phyloP scores from a whole-genome alignment of 2,888 invertebrate species.

The Thereva nobilitata region DNA sequence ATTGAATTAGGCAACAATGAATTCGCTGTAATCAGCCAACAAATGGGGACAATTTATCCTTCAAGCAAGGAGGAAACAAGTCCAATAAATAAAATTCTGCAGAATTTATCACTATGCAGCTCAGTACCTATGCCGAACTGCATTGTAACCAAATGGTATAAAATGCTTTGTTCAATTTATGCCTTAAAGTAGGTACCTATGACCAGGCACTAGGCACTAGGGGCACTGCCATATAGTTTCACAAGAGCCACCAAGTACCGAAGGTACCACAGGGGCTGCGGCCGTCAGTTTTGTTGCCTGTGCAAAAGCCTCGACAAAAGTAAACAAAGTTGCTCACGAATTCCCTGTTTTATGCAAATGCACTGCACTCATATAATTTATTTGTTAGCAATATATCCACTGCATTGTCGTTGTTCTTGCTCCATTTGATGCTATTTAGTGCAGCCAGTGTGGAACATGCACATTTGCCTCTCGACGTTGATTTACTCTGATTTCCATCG shows the following conservation, averaged over 20 bases:
- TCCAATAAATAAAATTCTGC: slow-evolving; percentile 26
- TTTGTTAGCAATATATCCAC: slow-evolving; percentile 25
- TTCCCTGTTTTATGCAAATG: slow-evolving; percentile 37
- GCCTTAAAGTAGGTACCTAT: slow-evolving; percentile 15
- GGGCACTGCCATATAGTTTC: slow-evolving; percentile 3
- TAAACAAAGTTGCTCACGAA: slow-evolving; percentile 35
- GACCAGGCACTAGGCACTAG: slow-evolving; percentile 1
- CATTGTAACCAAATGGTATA: slow-evolving; percentile 15
- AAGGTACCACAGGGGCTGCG: too few relatives aligned
- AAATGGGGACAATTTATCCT: slow-evolving; percentile 28
- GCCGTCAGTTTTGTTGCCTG: too few relatives aligned
- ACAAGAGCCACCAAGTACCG: slow-evolving; percentile 13
- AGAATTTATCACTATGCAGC: slow-evolving; percentile 16
- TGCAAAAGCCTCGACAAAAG: slow-evolving; percentile 6
- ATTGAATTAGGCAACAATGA: slow-evolving; percentile 25
- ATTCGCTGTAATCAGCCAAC: slow-evolving; percentile 26
- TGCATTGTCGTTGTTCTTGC: slow-evolving; percentile 22
- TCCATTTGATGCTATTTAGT: slow-evolving; percentile 17
- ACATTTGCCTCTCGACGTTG: slow-evolving; percentile 7
- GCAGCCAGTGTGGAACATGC: not conserved
- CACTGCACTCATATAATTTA: slow-evolving; percentile 28
- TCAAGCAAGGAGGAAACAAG: slow-evolving; percentile 9
- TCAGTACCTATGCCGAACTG: slow-evolving; percentile 2
- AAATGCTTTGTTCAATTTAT: slow-evolving; percentile 28
- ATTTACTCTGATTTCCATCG: slow-evolving; percentile 6